Evolutionary conservation across 2,113 vertebrate species (phyloP).

Genomic region (Asarcornis scutulata): DNA sequence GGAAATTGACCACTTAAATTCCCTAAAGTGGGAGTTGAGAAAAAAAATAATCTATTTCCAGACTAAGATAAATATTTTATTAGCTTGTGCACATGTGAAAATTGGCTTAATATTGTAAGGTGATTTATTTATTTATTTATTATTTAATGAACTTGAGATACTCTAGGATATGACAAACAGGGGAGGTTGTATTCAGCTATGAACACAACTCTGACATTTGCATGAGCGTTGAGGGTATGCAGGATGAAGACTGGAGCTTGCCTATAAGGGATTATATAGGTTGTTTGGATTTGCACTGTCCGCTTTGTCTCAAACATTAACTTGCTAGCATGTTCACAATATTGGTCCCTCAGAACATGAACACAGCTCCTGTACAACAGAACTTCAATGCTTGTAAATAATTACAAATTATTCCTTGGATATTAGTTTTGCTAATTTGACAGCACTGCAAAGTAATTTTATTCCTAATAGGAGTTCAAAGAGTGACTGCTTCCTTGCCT

Average conservation of each 20-base stretch:
- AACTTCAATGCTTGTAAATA: background rate
- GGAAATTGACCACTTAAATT: conserved; percentile 25
- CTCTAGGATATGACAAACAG: background rate
- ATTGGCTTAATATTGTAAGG: background rate
- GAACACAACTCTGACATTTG: background rate
- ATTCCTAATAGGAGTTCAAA: background rate
- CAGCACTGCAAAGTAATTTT: background rate
- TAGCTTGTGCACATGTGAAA: background rate
- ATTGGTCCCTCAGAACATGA: background rate
- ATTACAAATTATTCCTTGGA: background rate
- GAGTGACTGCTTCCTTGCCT: background rate
- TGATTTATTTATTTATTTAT: background rate
- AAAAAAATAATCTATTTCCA: background rate
- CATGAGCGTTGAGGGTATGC: accelerated
- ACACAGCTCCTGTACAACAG: background rate
- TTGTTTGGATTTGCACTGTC: background rate
- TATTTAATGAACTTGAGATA: background rate
- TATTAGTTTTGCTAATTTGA: conserved; percentile 26
- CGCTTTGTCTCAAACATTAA: background rate
- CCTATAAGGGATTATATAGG: background rate
- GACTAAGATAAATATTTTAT: background rate
- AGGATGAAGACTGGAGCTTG: background rate
- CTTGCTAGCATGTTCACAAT: accelerated
- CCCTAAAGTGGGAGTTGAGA: background rate
- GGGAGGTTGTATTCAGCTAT: background rate